Base-by-base conservation (phyloP, 2,113 vertebrate species). In the Oncorhynchus clarkii region DNA sequence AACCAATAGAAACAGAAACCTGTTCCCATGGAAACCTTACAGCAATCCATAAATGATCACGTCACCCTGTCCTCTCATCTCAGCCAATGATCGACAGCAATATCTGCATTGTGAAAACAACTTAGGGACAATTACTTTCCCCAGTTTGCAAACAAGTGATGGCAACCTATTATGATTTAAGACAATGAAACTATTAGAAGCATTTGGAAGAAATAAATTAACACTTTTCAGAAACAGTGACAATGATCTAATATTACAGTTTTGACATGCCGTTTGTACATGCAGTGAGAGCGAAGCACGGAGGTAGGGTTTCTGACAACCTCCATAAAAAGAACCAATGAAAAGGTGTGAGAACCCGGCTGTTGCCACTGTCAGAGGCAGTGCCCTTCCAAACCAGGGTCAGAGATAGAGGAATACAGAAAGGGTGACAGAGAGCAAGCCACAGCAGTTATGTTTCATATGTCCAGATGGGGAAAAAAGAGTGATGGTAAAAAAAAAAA, bases 241-340 rank as follows among this genome's bases (percentile, higher is more conserved):
- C 54, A 45, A 82, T 31, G 24, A 48, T 72, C 78, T 90, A 88
- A 82, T 64, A 6, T 79, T 78, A 83, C 78, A 81, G 84, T 72
- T 83, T 86, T 79, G 87, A 87, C 89, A 90, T 90, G 88, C 89
- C 82, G 73, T 84, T 78, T 85, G 87, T 81, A 86, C 91, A 92
- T 92, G 91, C 89, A 87, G 86, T 70, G 83, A 84, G 81, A 74
- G 80, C 85, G 82, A 88, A 85, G 88, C 84, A 80, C 80, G 72
- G 80, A 86, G 87, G 84, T 87, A 84, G 88, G 24, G 26, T 29
- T 14, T 27, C n/a, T 9, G 59, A 62, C 59, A 62, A 62, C 20
- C 51, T 54, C 51, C 8, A 62, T 62, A 62, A 22, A 11, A 6
- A 57, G 16, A 18, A 57, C 4, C 18, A 57, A 57, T 6, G 54